Evolutionary conservation across 1,140 invertebrate species (phyloP).

Genomic region (Scylla paramamosain): DNA sequence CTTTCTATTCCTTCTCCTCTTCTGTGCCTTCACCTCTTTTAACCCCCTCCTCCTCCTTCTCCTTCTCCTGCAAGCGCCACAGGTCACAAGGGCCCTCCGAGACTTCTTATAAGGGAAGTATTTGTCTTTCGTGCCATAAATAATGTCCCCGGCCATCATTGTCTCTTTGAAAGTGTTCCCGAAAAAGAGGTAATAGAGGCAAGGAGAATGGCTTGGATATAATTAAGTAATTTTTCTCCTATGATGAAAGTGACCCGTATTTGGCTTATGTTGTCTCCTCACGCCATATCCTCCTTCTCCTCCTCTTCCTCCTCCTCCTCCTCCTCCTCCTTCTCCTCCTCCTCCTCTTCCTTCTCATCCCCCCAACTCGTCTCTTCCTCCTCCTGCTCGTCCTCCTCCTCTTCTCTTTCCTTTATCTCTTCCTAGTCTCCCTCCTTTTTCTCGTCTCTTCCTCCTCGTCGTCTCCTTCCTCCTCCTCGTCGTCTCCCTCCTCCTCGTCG

Average conservation of each 20-base stretch:
- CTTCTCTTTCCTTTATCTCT: no score
- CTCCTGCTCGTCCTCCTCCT: not conserved
- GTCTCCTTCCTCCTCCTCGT: no score
- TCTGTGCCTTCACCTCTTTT: not conserved
- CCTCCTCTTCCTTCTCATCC: not conserved
- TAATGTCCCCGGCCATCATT: not conserved
- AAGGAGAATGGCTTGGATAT: not conserved
- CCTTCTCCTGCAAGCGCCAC: not conserved
- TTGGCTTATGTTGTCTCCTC: slow-evolving; percentile 1
- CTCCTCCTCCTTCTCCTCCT: not conserved
- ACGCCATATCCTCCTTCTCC: not conserved
- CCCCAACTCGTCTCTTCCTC: not conserved
- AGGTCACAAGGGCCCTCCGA: not conserved
- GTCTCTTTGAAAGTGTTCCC: slow-evolving; percentile 10
- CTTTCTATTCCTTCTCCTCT: not conserved
- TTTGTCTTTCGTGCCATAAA: slow-evolving; percentile 1
- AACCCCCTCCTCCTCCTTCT: not conserved
- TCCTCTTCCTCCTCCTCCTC: not conserved
- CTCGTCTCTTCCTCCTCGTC: no score
- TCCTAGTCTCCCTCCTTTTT: no score
- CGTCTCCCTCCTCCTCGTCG: no score
- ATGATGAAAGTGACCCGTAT: slow-evolving; percentile 14
- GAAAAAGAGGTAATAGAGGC: not conserved
- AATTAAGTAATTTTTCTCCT: slow-evolving; percentile 17
- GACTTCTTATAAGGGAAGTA: not conserved